phyloP scores from a whole-genome alignment of 2,888 invertebrate genomes.

The Molorchus minor region DNA sequence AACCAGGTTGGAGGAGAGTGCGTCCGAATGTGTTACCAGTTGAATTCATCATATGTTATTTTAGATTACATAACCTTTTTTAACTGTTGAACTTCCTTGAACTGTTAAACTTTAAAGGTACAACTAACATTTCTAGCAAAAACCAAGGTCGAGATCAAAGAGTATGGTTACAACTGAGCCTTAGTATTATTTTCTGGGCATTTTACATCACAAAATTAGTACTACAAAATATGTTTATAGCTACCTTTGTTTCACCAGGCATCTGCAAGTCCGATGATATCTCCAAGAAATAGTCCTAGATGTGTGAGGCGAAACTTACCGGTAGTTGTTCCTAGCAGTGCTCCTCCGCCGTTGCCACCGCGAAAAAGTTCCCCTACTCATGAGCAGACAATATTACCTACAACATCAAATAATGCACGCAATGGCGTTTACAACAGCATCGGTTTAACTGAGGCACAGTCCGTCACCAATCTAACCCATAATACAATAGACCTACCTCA shows the following conservation, averaged over 20 bases:
- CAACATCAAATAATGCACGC: conserved; percentile 47
- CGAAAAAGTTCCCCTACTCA: conserved; percentile 67
- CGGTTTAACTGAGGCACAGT: conserved; percentile 55
- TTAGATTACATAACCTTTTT: no score
- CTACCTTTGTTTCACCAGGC: conserved; percentile 53
- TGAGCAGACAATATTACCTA: conserved; percentile 49
- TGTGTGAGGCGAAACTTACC: conserved; percentile 59
- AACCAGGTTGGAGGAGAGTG: no score
- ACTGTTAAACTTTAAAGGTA: no score
- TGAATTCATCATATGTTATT: no score
- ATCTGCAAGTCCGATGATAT: conserved; percentile 67
- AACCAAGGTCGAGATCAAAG: no score
- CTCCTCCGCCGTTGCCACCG: conserved; percentile 73
- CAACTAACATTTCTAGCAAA: no score
- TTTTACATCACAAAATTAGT: no score
- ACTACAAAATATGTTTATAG: background rate
- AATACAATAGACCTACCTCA: conserved; percentile 49
- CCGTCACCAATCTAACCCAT: conserved; percentile 54
- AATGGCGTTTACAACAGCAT: conserved; percentile 40
- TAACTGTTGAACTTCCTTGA: no score
- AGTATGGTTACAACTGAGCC: no score
- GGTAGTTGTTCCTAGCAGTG: conserved; percentile 52
- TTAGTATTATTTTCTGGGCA: no score
- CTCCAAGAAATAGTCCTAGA: conserved; percentile 69
- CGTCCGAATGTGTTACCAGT: no score